These are phyloP conservation scores for Apis cerana DNA, from an alignment of 1,140 invertebrate species.

Conservation along the genomic window DNA sequence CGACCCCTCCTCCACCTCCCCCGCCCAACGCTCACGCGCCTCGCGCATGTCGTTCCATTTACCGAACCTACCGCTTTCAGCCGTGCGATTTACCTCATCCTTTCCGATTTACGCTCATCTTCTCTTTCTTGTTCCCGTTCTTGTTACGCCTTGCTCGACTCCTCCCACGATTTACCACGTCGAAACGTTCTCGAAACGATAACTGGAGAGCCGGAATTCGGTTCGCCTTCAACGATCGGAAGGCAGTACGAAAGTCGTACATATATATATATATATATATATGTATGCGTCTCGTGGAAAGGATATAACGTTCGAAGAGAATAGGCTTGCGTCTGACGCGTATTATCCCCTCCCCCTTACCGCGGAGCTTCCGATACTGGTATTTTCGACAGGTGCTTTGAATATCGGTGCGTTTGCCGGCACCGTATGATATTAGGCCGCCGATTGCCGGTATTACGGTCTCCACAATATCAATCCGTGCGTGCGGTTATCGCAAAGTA, in stretches of 20 bases:
- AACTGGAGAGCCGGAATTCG: no score
- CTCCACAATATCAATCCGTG: constrained; percentile 35
- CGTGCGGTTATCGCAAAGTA: constrained; percentile 34
- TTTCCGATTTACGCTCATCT: background rate
- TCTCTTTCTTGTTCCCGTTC: background rate
- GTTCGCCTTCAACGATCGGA: no score
- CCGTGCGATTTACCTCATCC: constrained; percentile 50
- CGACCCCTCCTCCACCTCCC: constrained; percentile 56
- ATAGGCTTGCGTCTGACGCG: background rate
- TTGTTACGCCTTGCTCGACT: background rate
- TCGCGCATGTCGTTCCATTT: constrained; percentile 66
- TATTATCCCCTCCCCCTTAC: background rate
- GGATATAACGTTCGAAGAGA: background rate
- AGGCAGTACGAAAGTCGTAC: no score
- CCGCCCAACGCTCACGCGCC: background rate
- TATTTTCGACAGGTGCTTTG: constrained; percentile 8
- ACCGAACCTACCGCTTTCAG: constrained; percentile 61
- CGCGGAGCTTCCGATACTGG: background rate
- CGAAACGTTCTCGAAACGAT: no score
- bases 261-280: no score
- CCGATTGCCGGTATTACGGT: constrained; percentile 35
- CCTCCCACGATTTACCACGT: no score
- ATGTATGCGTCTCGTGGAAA: background rate
- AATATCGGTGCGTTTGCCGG: constrained; percentile 6
- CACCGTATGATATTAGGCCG: constrained; percentile 10